Conservation (phyloP, 2,797 vertebrate genomes). For the Neopelma chrysocephalum region DNA sequence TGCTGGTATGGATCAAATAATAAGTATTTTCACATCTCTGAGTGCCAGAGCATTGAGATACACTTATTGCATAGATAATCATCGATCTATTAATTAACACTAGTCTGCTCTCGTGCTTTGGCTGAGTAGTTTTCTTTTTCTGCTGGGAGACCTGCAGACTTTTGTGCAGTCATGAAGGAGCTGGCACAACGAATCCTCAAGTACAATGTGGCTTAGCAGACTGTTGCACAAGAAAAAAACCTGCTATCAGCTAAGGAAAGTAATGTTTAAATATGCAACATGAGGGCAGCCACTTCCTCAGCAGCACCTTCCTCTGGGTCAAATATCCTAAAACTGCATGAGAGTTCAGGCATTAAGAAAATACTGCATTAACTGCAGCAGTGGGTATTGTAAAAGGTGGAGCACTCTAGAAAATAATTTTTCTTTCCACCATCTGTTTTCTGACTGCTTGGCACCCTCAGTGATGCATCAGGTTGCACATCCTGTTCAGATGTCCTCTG, state of each 20-base stretch:
- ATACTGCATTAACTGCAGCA: not conserved
- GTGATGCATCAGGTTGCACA: rapidly evolving
- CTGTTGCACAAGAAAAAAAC: not conserved
- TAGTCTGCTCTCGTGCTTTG: not conserved
- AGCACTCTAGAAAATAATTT: not conserved
- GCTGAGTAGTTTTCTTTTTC: not conserved
- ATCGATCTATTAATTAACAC: not conserved
- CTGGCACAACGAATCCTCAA: not conserved
- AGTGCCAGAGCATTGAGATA: not conserved
- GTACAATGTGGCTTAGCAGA: not conserved
- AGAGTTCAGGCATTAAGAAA: not conserved
- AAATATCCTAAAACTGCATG: not conserved
- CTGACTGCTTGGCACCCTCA: not conserved
- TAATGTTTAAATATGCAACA: not conserved
- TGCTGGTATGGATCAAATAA: not conserved
- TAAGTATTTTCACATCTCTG: not conserved
- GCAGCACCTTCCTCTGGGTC: not conserved
- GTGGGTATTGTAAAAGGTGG: not conserved
- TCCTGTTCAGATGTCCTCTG: not conserved
- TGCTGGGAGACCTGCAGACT: not conserved
- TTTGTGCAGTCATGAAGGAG: not conserved
- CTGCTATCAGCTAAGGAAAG: not conserved
- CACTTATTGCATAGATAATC: not conserved
- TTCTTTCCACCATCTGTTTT: not conserved
- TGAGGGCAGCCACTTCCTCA: not conserved